Evolutionary conservation across 2,113 vertebrate species (phyloP).

Genomic region (Bambusicola thoracicus): DNA sequence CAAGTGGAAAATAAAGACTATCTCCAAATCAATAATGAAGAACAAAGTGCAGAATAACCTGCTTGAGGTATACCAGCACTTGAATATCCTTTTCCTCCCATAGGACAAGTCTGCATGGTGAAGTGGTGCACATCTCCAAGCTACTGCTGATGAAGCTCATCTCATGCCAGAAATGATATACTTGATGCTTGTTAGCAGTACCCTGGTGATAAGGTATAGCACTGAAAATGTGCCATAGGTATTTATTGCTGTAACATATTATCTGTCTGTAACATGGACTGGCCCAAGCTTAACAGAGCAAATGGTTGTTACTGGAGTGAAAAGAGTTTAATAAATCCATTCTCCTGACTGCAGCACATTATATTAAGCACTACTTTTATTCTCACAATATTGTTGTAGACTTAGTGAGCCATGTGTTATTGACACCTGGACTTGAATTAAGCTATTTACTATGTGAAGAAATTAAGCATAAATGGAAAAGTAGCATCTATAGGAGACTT

Average conservation of each 20-base stretch:
- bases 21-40: neutral
- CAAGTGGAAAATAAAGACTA: neutral
- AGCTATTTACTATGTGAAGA: neutral
- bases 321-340: neutral
- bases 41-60: constrained; percentile 7
- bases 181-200: neutral
- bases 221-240: neutral
- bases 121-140: neutral
- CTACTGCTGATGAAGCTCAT: neutral
- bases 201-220: constrained; percentile 2
- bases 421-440: neutral
- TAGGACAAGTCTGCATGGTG: neutral
- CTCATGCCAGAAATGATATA: neutral
- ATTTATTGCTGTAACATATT: neutral
- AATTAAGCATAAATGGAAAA: neutral
- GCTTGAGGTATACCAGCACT: neutral
- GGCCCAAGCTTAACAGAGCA: rapidly evolving
- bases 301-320: neutral
- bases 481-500: neutral
- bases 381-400: neutral
- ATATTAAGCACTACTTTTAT: neutral
- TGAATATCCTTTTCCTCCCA: neutral
- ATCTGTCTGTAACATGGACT: neutral
- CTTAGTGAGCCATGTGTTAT: neutral
- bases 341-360: neutral